Evolutionary conservation across 2,113 vertebrate genomes (phyloP), one percentile per base, ranked within the genome.

Genomic region (Sula dactylatra): DNA sequence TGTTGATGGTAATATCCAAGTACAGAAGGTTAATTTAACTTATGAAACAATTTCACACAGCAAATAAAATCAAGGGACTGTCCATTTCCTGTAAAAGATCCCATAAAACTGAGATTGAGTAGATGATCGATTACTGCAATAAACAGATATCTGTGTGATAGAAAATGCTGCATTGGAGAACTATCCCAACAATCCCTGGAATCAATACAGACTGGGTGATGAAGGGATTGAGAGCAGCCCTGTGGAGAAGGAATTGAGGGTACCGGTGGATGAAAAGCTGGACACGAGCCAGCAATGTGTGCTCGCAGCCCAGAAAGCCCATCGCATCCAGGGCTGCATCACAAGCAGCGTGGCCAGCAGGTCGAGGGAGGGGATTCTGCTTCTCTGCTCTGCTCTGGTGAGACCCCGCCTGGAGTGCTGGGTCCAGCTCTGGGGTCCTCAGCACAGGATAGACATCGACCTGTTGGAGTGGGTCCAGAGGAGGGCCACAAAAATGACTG

Each of bases 281-380:
- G 42, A 25, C 3, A 1, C 26, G 8, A 16, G 25, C 11, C 0
- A 2, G 5, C 11, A 11, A 3, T 13, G 15, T 82, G 47, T 0
- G 0, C 64, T 89, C 1, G 5, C 36, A 56, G 32, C 29, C 24
- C 24, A 62, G 52, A 66, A 38, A 16, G 13, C 14, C 25, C 8
- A 0, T 9, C 3, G 2, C 16, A 1, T 20, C 72, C 54, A 58
- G 59, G 32, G 27, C 40, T 55, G 16, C 38, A 45, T 44, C 31
- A 2, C 3, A 6, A 19, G 32, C 8, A 70, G n/a, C 0, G 0
- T 54, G 69, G 27, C 25, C 67, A 80, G 44, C 26, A 40, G 55
- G 55, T 13, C 1, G 4, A 15, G 36, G 32, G 17, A 16, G 40
- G 15, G 3, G 20, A 42, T 73, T 55, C 59, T 76, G 5, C 9